phyloP scores from a whole-genome alignment of 2,797 vertebrate species.

The Betta splendens region DNA sequence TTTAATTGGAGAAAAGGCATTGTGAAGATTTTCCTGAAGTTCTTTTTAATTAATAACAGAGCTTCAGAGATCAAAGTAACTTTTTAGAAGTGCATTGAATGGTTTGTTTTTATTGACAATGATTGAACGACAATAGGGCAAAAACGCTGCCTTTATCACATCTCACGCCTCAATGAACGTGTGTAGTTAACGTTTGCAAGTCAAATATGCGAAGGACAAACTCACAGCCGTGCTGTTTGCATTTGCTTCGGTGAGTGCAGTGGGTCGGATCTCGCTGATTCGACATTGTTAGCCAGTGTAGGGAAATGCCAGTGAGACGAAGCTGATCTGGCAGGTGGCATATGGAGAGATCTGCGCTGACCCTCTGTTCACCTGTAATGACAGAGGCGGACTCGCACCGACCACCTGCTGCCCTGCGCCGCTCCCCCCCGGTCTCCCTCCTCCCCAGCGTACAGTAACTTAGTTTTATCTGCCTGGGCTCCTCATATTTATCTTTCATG shows the following conservation, averaged over 20 bases:
- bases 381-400: constrained; percentile 25
- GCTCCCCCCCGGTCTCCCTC: background rate
- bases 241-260: background rate
- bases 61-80: too few species aligned
- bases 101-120: too few species aligned
- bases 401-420: constrained; percentile 48
- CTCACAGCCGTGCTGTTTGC: background rate
- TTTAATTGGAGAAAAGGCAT: too few species aligned
- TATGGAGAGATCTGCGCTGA: constrained; percentile 56
- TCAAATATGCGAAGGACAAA: constrained; percentile 1
- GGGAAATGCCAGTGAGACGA: constrained; percentile 60
- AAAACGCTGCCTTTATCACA: too few species aligned
- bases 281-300: constrained; percentile 42
- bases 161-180: background rate
- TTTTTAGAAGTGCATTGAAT: too few species aligned
- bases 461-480: background rate
- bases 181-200: background rate
- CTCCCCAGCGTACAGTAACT: background rate
- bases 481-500: background rate
- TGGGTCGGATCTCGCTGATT: constrained; percentile 10
- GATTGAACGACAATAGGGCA: too few species aligned
- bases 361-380: constrained; percentile 63
- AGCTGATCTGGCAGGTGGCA: constrained; percentile 70
- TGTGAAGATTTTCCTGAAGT: too few species aligned
- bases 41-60: too few species aligned